Base-by-base conservation (phyloP, 2,797 vertebrate species). In the Pantherophis alleghaniensis region DNA sequence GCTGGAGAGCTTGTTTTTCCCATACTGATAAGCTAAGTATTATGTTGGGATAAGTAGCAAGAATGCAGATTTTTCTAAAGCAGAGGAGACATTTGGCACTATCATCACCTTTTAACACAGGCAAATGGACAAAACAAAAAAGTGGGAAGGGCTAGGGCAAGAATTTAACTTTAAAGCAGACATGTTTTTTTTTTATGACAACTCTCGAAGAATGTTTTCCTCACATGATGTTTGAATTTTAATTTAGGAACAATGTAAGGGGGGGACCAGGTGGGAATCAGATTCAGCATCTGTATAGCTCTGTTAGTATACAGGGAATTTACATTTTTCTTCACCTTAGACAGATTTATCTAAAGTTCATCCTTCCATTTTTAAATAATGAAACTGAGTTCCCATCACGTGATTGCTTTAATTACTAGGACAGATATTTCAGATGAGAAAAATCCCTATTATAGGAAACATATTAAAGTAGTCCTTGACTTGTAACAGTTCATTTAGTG, bases 301-400 rank as follows among this genome's bases (percentile, higher is more conserved):
- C 22, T 83, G 32, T 42, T 32, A 90, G 26, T 1, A 53, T 3
- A 13, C 57, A 0, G 4, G 53, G 88, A 79, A 91, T 0, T 47
- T 0, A 0, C 4, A 18, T 0, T 28, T 79, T 59, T 37, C 3
- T 0, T 0, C 0, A 5, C 0, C 1, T 4, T 92, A 5, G 18
- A 79, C 7, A 57, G 86, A 53, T 79, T 89, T 55, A 7, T 3
- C 55, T 26, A 90, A 7, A 69, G 7, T n/a, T 1, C 9, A 86
- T 7, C 37, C 22, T 32, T 57, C 87, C 66, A 10, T 42, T 74
- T 91, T 37, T 1, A 89, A 95, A 94, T 6, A n/a, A 2, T n/a
- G 3, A 5, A 26, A 0, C 18, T 69, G 10, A 18, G 5, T 2
- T 0, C 0, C 13, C 1, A 26, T 12, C 0, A 59, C 12, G 0